Evolutionary conservation across 2,888 invertebrate genomes (phyloP), one percentile per base, ranked within the genome.

Genomic region (Quadroppia sp.): DNA sequence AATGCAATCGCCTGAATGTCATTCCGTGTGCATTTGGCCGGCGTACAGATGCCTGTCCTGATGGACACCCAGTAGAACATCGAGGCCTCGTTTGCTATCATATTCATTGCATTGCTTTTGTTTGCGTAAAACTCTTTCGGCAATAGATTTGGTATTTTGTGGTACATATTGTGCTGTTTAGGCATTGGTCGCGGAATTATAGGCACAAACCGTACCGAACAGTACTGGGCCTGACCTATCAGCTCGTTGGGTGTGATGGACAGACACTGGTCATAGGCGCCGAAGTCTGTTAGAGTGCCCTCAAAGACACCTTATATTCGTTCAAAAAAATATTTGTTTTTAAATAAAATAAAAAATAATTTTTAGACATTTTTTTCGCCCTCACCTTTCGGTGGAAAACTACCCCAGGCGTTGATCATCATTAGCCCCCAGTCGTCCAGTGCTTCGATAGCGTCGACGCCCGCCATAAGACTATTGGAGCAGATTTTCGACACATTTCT

Each of bases 1-100:
- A 59, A 69, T 48, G 72, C 72, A 11, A 76, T 15, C 9, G 25
- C 20, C 17, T 73, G 36, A 25, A 76, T 73, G 23, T 77, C 77
- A 11, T 73, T 15, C 17, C 40, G 1, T 11, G 71, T 40, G 40
- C 77, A 77, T 23, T 59, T 74, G 9, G 56, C 45, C 17, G 76
- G 76, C 25, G 67, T 61, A 42, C 77, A 77, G 6, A 75, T 70
- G 6, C 71, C 77, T 11, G 75, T 71, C 30, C 76, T 40, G 6
- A 76, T 30, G n/a, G 72, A 64, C 15, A 73, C 74, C 67, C 75
- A 77, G 50, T 77, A 77, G 20, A 77, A 76, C 32, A 73, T 67
- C 17, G 73, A 73, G 9, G 73, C 28, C 20, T 67, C 67, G 2
- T 73, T 53, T 64, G 45, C 73, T 17, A 73, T 23, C 36, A 7